Evolutionary conservation across 2,797 vertebrate species (phyloP).

Genomic region (Crenichthys baileyi): DNA sequence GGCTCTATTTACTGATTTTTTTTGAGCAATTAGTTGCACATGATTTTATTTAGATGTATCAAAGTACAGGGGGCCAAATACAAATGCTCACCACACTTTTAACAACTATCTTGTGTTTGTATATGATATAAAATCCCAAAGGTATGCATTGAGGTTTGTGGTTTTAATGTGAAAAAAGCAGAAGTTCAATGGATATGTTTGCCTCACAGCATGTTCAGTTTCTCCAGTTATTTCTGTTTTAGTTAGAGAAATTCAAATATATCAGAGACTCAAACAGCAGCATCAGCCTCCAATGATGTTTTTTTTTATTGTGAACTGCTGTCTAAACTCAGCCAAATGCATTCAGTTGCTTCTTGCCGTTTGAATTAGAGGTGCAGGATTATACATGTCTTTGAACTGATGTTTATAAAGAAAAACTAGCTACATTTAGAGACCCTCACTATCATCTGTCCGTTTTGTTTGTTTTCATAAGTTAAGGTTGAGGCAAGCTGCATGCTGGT

Average conservation of each 20-base stretch:
- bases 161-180: neutral
- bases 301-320: slow-evolving; percentile 29
- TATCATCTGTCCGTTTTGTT: slow-evolving; percentile 20
- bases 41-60: neutral
- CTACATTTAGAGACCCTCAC: neutral
- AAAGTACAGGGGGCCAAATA: neutral
- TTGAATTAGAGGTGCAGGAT: neutral
- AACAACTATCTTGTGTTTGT: neutral
- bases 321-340: slow-evolving; percentile 37
- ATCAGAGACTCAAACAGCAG: slow-evolving; percentile 35
- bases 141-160: neutral
- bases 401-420: neutral
- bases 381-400: neutral
- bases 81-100: neutral
- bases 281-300: slow-evolving; percentile 40
- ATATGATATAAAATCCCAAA: neutral
- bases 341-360: slow-evolving; percentile 1
- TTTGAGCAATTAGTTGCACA: no score
- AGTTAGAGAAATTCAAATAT: slow-evolving; percentile 41
- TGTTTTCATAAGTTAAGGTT: slow-evolving; percentile 30
- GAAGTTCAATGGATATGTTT: neutral
- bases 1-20: no score
- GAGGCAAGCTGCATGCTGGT: slow-evolving; percentile 22
- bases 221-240: slow-evolving; percentile 6
- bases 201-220: neutral